Conservation (phyloP, 2,888 invertebrate species). For the Sylvicola cinctus region DNA sequence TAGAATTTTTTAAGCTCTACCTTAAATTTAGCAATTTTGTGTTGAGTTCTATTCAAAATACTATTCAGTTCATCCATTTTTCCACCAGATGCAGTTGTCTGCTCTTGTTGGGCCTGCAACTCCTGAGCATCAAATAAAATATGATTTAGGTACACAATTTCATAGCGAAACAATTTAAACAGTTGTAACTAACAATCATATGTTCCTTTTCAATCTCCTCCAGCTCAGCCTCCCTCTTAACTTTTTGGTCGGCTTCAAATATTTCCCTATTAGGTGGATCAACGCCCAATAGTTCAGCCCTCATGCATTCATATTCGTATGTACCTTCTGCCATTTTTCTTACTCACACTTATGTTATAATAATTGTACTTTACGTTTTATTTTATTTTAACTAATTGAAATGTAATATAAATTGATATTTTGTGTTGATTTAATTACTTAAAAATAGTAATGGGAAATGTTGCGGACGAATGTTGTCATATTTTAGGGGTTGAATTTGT, state of each 20-base stretch:
- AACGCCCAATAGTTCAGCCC: constrained; percentile 56
- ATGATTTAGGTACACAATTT: too few relatives aligned
- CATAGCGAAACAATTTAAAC: too few relatives aligned
- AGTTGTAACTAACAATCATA: too few relatives aligned
- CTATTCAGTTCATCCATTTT: constrained; percentile 63
- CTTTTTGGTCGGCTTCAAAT: constrained; percentile 35
- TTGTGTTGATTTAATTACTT: too few relatives aligned
- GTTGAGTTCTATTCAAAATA: constrained; percentile 62
- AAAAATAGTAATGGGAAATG: too few relatives aligned
- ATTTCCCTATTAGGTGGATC: constrained; percentile 45
- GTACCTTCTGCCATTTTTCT: constrained; percentile 29
- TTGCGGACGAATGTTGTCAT: too few relatives aligned
- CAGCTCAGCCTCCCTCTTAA: constrained; percentile 11
- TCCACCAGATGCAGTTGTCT: constrained; percentile 38
- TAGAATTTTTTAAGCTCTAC: constrained; percentile 21
- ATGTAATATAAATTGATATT: too few relatives aligned
- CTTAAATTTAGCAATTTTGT: constrained; percentile 69
- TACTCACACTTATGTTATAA: too few relatives aligned
- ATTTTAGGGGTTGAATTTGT: too few relatives aligned
- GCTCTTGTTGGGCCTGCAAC: constrained; percentile 39
- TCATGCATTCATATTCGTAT: constrained; percentile 56
- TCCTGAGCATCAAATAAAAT: too few relatives aligned
- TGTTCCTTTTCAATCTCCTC: constrained; percentile 25
- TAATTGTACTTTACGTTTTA: too few relatives aligned
- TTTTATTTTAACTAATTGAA: too few relatives aligned